Percentiles rank a stretch among this genome's conserved stretches.
phyloP scores from a whole-genome alignment of 2,797 vertebrate species.

The Enteromius viviparus region DNA sequence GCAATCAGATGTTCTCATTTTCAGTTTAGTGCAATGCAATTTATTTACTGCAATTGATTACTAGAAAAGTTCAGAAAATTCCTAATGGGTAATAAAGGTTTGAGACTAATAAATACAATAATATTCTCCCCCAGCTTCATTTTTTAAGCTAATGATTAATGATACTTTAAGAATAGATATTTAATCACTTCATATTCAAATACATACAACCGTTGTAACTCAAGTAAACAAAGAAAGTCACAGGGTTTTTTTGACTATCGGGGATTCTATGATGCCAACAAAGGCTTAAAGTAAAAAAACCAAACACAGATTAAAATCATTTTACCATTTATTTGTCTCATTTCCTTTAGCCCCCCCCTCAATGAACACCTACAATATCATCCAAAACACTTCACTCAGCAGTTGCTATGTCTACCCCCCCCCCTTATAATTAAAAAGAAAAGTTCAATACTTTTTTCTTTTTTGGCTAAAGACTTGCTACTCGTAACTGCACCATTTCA shows the following conservation, averaged over 20 bases:
- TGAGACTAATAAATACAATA: neutral
- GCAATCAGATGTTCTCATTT: neutral
- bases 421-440: conserved; percentile 40
- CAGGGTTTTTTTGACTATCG: too few relatives aligned
- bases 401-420: conserved; percentile 41
- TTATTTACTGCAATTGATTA: neutral
- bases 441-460: conserved; percentile 21
- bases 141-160: too few relatives aligned
- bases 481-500: conserved; percentile 26
- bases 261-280: too few relatives aligned
- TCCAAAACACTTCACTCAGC: conserved; percentile 51
- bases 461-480: conserved; percentile 48
- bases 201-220: neutral
- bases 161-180: too few relatives aligned
- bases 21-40: neutral
- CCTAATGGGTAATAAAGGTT: too few relatives aligned
- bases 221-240: too few relatives aligned
- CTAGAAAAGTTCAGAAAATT: neutral
- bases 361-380: conserved; percentile 51
- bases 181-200: neutral
- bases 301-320: conserved; percentile 43
- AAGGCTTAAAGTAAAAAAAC: neutral
- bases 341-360: conserved; percentile 41
- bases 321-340: conserved; percentile 39
- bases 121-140: too few relatives aligned